Base-by-base conservation (phyloP, 2,113 vertebrate genomes). In the Bubalus kerabau region DNA sequence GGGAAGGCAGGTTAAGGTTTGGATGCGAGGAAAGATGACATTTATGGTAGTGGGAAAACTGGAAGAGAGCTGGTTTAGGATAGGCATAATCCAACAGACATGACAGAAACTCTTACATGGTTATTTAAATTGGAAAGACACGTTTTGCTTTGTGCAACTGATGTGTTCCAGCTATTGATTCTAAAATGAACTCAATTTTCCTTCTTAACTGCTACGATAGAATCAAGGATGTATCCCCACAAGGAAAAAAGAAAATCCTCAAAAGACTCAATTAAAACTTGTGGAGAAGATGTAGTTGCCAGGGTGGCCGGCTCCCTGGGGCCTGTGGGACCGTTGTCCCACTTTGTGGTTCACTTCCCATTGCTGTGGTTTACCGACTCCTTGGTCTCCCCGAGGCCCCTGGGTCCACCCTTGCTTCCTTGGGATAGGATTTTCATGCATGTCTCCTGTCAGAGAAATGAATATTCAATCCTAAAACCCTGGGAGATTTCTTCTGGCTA, bases 231-330 rank as follows among this genome's bases (percentile, higher is more conserved):
- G 7, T 87, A 84, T 94, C 26, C 57, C 71, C 36, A 59, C n/a
- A 40, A 71, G 54, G 28, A 86, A 67, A 62, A 96, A 95, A 67
- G 43, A 56, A 95, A 95, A 97, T 97, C 64, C 86, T 97, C 91
- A 84, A 43, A 94, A 97, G 96, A 95, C 93, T 97, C 84, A 98
- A 94, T 97, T 96, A 95, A 94, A 90, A 76, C 64, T 76, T 98
- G 76, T 40, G 82, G 82, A 94, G 89, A 91, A 50, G 56, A 46
- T 81, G 28, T n/a, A 76, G 57, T 50, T 97, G 94, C 87, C 76
- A 89, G 74, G 56, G 88, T 74, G 82, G 71, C 56, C 80, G 87
- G 78, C 16, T 50, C 43, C 54, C 28, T 19, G 32, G 56, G 26
- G 26, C n/a, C 59, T n/a, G 3, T 81, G 87, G 74, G 91, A 62